These are phyloP conservation scores for Leucopsar rothschildi DNA, from an alignment of 2,113 vertebrate genomes.

Conservation along the genomic window DNA sequence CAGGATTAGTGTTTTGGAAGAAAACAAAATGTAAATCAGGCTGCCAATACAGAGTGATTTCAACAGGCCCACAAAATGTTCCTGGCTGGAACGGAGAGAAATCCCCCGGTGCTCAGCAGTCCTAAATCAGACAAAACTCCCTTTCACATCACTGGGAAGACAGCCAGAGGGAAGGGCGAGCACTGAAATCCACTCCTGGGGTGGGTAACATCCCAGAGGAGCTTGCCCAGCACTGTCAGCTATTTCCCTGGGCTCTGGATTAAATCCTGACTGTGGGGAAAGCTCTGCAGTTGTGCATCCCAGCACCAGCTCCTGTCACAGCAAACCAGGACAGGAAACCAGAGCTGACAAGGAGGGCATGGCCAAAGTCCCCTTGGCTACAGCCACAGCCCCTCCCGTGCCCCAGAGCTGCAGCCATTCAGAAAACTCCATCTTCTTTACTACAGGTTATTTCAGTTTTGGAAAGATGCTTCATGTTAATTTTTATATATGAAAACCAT, in stretches of 20 bases:
- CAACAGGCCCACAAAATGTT: neutral
- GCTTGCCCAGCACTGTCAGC: neutral
- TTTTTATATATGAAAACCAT: neutral
- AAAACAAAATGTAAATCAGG: neutral
- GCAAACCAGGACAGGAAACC: neutral
- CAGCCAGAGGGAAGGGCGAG: neutral
- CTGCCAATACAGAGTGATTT: neutral
- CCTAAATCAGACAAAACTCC: neutral
- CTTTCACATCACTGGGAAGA: neutral
- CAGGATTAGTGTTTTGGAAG: neutral
- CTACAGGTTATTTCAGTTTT: neutral
- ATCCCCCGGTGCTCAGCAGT: neutral
- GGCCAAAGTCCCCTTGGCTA: neutral
- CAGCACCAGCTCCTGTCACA: neutral
- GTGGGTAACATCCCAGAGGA: neutral
- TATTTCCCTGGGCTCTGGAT: neutral
- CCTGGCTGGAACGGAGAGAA: neutral
- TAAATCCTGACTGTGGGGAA: neutral
- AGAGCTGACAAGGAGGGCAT: fast-evolving
- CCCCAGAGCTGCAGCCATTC: neutral
- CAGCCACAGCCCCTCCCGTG: neutral
- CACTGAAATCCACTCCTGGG: neutral
- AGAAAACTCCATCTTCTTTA: neutral
- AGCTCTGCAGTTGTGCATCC: neutral
- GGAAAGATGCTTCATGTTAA: neutral